Percentiles rank a stretch among this genome's conserved stretches.
Evolutionary conservation across 2,797 vertebrate species (phyloP).

Genomic region (Pseudochirops corinnae): DNA sequence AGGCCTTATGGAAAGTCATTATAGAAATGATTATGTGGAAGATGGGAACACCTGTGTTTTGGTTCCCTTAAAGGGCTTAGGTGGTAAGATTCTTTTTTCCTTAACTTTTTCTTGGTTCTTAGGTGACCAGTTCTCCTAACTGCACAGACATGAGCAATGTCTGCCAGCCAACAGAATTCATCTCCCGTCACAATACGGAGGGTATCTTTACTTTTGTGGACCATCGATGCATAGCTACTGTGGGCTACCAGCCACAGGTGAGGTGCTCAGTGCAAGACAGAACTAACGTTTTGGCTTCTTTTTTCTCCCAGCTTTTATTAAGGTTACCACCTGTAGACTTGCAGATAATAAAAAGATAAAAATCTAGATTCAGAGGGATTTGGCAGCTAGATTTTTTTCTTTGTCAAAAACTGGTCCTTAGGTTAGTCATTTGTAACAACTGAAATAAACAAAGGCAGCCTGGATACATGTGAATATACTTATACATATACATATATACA

Average conservation of each 20-base stretch:
- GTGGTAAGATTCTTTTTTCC: slow-evolving; percentile 14
- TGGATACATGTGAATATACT: rapidly evolving
- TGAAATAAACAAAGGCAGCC: slow-evolving; percentile 14
- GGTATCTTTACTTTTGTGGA: slow-evolving; percentile 97
- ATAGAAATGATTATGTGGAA: not conserved
- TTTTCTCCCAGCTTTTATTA: slow-evolving; percentile 31
- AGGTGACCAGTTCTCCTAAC: slow-evolving; percentile 96
- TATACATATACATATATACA: rapidly evolving
- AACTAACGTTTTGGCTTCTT: not conserved
- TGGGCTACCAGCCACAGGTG: slow-evolving; percentile 97
- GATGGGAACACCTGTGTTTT: not conserved
- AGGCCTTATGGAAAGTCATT: not conserved
- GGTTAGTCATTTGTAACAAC: not conserved
- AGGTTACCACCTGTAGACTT: not conserved
- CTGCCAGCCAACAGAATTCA: slow-evolving; percentile 95
- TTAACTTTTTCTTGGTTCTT: slow-evolving; percentile 20
- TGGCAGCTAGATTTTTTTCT: no score
- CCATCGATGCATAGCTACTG: slow-evolving; percentile 93
- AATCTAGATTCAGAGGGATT: slow-evolving; percentile 31
- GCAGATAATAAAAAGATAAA: no score
- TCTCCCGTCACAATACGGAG: slow-evolving; percentile 95
- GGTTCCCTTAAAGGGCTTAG: not conserved
- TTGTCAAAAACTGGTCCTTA: not conserved
- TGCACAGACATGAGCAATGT: slow-evolving; percentile 91
- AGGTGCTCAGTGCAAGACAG: not conserved